Evolutionary conservation across 2,113 vertebrate genomes (phyloP), one percentile per base, ranked within the genome.

Genomic region (Miniopterus natalensis): DNA sequence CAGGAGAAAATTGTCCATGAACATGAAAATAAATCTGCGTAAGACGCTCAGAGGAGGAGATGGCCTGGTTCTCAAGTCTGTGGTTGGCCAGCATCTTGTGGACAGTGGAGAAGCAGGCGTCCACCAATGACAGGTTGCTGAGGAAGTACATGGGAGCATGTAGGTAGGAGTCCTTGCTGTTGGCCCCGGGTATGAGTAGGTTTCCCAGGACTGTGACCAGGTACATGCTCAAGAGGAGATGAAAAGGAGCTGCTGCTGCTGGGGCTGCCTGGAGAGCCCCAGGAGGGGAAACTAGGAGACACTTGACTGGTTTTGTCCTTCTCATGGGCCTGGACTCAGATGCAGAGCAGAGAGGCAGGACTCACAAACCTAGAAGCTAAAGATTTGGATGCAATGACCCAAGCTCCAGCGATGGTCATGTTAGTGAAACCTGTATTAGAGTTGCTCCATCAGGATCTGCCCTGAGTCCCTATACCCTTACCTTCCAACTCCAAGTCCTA

Each of bases 81-180:
- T 98, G 84, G 3, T 57, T 84, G 31, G 49, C 87, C 85, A 98
- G 91, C 96, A 98, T 97, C 96, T 96, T 98, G 0, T 71, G 98
- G 75, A 98, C 45, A 0, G 93, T 97, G 31, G 97, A 90, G 47
- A 98, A 98, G 1, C 97, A 86, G 84, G 97, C 20, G 36, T 98
- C 98, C 93, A 97, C 84, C 0, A 98, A 75, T 93, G 98, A 93
- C 15, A 98, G 73, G 20, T 81, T 97, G 96, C 96, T 29, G 0
- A 98, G 97, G 73, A 98, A 97, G 95, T 97, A 98, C 97, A 96
- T 97, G 70, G 97, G 97, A 40, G 31, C 85, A 73, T 97, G 55
- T 61, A 98, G 94, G 20, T 0, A 80, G 13, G 83, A 0, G 20
- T 98, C 92, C 1, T 66, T 15, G 57, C 85, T 0, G 4, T 97